These are phyloP conservation scores for Fistularia tabacaria DNA, from an alignment of 2,797 vertebrate genomes.

Conservation along the genomic window DNA sequence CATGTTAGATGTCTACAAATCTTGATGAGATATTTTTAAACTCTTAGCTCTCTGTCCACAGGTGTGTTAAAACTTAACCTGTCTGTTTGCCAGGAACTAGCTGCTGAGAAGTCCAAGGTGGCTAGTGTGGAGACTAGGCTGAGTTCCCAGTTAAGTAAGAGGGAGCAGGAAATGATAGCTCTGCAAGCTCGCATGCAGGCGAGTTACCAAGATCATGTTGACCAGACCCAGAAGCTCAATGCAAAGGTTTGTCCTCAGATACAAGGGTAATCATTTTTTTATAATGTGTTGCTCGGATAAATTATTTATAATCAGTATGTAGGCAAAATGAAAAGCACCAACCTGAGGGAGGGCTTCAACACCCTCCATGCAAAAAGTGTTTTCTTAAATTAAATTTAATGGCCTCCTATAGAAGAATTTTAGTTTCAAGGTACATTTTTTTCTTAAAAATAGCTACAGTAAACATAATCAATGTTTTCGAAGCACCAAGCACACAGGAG, in stretches of 20 bases:
- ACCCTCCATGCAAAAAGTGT: too few relatives aligned
- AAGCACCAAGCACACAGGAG: too few relatives aligned
- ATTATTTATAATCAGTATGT: too few relatives aligned
- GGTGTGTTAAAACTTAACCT: background rate
- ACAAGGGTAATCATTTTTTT: background rate
- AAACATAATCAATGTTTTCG: too few relatives aligned
- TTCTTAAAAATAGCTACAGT: too few relatives aligned
- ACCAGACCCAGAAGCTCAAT: slow-evolving; percentile 86
- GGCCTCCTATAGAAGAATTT: too few relatives aligned
- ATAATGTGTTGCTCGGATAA: background rate
- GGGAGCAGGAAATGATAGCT: slow-evolving; percentile 83
- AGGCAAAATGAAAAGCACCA: too few relatives aligned
- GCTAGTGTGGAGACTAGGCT: slow-evolving; percentile 78
- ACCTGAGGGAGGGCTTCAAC: too few relatives aligned
- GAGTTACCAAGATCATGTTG: slow-evolving; percentile 88
- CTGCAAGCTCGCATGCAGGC: slow-evolving; percentile 92
- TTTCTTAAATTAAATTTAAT: too few relatives aligned
- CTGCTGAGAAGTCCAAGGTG: slow-evolving; percentile 83
- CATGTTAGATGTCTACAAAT: too few relatives aligned
- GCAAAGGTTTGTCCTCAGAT: slow-evolving; percentile 77
- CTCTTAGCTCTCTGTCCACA: slow-evolving; percentile 1
- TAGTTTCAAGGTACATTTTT: too few relatives aligned
- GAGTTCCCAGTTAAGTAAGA: slow-evolving; percentile 84
- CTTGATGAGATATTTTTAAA: too few relatives aligned
- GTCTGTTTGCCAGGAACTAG: slow-evolving; percentile 77